Base-by-base conservation (phyloP, 2,888 invertebrate genomes). In the Itoplectis maculator region DNA sequence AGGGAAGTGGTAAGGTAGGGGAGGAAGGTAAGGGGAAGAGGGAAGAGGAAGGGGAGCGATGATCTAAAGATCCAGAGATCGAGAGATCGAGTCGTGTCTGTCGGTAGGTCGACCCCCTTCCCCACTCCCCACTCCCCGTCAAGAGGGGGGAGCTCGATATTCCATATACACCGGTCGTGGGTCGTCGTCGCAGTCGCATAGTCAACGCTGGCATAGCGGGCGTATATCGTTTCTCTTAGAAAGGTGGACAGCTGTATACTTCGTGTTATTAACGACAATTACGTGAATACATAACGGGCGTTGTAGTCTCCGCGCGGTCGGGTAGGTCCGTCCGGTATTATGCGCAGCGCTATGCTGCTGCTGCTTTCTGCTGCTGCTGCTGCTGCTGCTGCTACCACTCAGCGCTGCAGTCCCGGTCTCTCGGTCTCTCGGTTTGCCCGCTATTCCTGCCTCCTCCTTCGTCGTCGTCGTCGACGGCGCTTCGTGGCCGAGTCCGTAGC, bases 201-300 rank as follows among this genome's bases (percentile, higher is more conserved):
- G 29, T 29, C 29, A 5, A 5, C 29, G 29, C 29, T 29, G 7
- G n/a, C 15, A 59, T 35, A 66, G 66, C 47, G 40, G 54, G 69
- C 54, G 59, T 47, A 79, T 68, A 79, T 68, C 61, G 68, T 84
- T 84, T 74, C 77, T 80, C 82, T 77, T 49, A 66, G 65, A 80
- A 83, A 84, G 79, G 82, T 84, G 77, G 82, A 82, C 69, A 77
- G 82, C 81, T 69, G 73, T 79, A 79, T 73, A 70, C 77, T 81
- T 40, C 37, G 47, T 70, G 47, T 83, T 83, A 81, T 83, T 81
- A 84, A 83, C 76, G 83, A 84, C 82, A 84, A 84, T 84, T 77
- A 83, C 66, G 65, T 49, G 79, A 79, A 84, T 79, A 66, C 78
- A 79, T 79, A 79, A 82, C 82, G 76, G 78, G 35, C 76, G 76